These are phyloP conservation scores for Cryptotis parvus DNA, from an alignment of 2,113 vertebrate genomes.

Conservation along the genomic window DNA sequence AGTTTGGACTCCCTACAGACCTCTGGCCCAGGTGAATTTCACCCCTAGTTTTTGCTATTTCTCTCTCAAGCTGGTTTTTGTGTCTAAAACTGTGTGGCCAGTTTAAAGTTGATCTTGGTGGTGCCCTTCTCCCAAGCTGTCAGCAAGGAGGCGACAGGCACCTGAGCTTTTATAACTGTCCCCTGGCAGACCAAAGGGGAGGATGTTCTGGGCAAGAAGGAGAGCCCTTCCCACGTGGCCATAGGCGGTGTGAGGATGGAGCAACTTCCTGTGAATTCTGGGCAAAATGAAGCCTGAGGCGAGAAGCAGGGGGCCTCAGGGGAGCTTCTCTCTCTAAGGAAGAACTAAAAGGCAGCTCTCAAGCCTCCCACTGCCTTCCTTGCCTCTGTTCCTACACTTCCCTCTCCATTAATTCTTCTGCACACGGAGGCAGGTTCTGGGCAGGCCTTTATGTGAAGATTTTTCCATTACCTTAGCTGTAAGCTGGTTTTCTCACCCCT, in stretches of 20 bases:
- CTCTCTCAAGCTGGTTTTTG: too few species aligned
- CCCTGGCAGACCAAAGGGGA: not conserved
- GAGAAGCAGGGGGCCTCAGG: not conserved
- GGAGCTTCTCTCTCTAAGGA: too few species aligned
- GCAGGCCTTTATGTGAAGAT: not conserved
- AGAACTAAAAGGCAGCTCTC: too few species aligned
- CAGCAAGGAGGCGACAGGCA: not conserved
- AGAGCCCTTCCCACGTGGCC: fast-evolving
- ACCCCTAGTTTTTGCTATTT: too few species aligned
- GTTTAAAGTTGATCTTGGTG: not conserved
- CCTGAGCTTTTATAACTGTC: not conserved
- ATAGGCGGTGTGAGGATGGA: not conserved
- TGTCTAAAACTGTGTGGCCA: not conserved
- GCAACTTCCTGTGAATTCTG: not conserved
- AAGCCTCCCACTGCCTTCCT: too few species aligned
- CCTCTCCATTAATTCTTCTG: not conserved
- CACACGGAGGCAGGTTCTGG: not conserved
- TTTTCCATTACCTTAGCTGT: not conserved
- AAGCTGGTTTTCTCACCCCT: slow-evolving; percentile 8
- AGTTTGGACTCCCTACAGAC: too few species aligned
- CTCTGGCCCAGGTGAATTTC: too few species aligned
- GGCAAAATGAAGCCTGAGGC: not conserved
- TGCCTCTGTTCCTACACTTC: not conserved
- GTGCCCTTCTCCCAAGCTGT: not conserved
- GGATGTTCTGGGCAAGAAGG: not conserved